Conservation (phyloP, 1,140 invertebrate species). For the Akabosia matsudoensis region DNA sequence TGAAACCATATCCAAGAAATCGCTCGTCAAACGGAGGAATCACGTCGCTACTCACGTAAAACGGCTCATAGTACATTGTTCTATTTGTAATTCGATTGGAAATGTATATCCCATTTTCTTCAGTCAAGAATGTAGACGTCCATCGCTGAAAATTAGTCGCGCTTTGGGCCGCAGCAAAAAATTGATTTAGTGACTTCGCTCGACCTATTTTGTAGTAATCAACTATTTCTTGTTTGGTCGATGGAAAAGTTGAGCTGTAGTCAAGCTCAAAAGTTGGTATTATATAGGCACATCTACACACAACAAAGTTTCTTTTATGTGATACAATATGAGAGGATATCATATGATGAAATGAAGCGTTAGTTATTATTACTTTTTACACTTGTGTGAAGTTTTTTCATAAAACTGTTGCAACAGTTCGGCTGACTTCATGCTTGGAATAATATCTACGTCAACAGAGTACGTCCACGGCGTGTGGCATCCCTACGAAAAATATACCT, state of each 20-base stretch:
- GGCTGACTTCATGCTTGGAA: slow-evolving; percentile 67
- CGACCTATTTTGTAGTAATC: slow-evolving; percentile 68
- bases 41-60: slow-evolving; percentile 79
- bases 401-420: slow-evolving; percentile 64
- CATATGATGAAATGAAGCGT: neutral
- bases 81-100: neutral
- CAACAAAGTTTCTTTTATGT: neutral
- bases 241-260: slow-evolving; percentile 68
- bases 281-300: slow-evolving; percentile 71
- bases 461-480: slow-evolving; percentile 56
- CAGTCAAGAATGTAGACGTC: neutral
- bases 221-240: slow-evolving; percentile 71
- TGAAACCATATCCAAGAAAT: slow-evolving; percentile 92
- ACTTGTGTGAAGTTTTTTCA: neutral
- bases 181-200: slow-evolving; percentile 84
- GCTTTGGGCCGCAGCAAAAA: no score
- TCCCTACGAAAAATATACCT: no score
- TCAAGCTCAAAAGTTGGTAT: slow-evolving; percentile 88
- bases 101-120: neutral
- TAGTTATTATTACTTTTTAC: neutral
- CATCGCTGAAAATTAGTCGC: slow-evolving; percentile 4
- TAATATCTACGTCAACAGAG: slow-evolving; percentile 81
- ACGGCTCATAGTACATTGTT: slow-evolving; percentile 72
- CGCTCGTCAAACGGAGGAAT: slow-evolving; percentile 83
- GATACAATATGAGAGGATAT: slow-evolving; percentile 21